Conservation (phyloP, 1,140 invertebrate genomes). For the Sarcophaga peregrina region DNA sequence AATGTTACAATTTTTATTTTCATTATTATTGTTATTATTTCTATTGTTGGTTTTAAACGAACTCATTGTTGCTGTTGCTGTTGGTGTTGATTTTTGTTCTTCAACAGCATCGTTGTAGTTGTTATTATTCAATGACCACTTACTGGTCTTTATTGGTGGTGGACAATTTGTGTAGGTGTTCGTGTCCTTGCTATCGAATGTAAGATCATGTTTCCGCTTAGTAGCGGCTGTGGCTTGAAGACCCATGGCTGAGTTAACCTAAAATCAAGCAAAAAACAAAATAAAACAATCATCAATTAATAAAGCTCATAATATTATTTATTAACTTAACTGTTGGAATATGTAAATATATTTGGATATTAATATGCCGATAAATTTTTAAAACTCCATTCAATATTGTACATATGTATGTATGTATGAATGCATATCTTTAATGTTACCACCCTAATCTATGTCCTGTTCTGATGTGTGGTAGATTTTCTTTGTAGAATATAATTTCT, state of each 20-base stretch:
- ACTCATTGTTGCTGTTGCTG: not conserved
- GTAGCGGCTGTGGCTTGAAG: constrained; percentile 77
- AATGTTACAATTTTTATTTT: constrained; percentile 35
- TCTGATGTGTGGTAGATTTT: too few species aligned
- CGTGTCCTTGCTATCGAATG: constrained; percentile 64
- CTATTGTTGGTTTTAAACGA: constrained; percentile 37
- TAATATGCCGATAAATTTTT: too few species aligned
- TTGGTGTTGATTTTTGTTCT: constrained; percentile 50
- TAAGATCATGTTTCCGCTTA: constrained; percentile 75
- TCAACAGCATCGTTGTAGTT: constrained; percentile 64
- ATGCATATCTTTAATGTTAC: not conserved
- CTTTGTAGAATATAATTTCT: too few species aligned
- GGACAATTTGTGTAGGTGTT: constrained; percentile 63
- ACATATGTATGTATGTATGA: too few species aligned
- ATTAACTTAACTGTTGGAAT: too few species aligned
- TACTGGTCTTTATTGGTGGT: constrained; percentile 68
- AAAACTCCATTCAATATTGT: too few species aligned
- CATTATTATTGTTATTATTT: constrained; percentile 40
- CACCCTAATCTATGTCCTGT: too few species aligned
- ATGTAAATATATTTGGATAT: too few species aligned
- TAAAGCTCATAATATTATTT: too few species aligned
- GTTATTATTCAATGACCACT: constrained; percentile 66
- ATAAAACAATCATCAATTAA: constrained; percentile 39
- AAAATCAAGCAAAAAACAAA: constrained; percentile 63
- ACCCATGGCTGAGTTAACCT: constrained; percentile 83